Evolutionary conservation across 2,113 vertebrate genomes (phyloP), one percentile per base, ranked within the genome.

Genomic region (Amblyornis subalaris): DNA sequence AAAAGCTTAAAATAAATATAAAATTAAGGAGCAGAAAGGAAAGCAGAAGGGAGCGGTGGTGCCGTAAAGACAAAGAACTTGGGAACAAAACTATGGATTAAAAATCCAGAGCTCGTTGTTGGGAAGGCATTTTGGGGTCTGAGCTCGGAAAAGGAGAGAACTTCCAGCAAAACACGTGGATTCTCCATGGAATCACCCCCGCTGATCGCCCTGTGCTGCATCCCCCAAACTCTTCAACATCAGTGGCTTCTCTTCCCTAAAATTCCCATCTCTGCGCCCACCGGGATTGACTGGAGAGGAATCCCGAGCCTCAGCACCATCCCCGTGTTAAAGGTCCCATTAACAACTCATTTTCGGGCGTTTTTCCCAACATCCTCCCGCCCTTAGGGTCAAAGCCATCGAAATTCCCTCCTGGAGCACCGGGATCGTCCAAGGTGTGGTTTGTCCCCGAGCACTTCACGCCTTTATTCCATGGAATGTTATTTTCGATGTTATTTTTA

Each of bases 361-460:
- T 35, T 29, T 16, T 89, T 50, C 66, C 62, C 64, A 33, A 26
- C 21, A 10, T 11, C 55, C 19, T 7, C 48, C 66, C 14, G 19
- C n/a, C 15, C 25, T 21, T 1, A 36, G 24, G 14, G 2, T 10
- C 10, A 0, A 45, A 23, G 17, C 9, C 0, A 3, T 4, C 1
- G 5, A 22, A 64, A 89, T 33, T 44, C n/a, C 36, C 69, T 31
- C 50, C 60, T 6, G 72, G 42, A 87, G 67, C 51, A 10, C 1
- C 51, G 76, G 23, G 51, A 12, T 5, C 19, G 1, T 0, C 12
- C 38, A 5, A 47, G 50, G 17, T 7, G 18, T 2, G 10, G 2
- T 24, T 81, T 24, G 17, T 17, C 65, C 76, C 45, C 1, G 10
- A 14, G 36, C 7, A 4, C 36, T 28, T 54, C 47, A 5, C 0